Evolutionary conservation across 2,888 invertebrate genomes (phyloP).

Genomic region (Cylindroiulus punctatus): DNA sequence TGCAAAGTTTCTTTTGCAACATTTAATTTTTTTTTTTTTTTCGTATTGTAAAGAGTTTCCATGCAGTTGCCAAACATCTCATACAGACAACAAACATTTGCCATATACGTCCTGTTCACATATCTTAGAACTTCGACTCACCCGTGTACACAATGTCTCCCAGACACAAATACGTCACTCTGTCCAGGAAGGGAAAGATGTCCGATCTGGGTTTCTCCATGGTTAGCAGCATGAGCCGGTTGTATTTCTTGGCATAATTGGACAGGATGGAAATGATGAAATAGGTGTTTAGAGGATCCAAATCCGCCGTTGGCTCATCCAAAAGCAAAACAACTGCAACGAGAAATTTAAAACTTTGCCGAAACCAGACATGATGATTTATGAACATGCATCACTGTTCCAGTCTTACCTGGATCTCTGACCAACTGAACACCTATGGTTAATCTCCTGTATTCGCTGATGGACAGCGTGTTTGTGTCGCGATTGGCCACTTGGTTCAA

Average conservation of each 20-base stretch:
- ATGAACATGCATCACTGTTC: no score
- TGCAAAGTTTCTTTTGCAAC: no score
- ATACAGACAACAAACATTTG: no score
- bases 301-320: slow-evolving; percentile 93
- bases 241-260: slow-evolving; percentile 85
- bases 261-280: slow-evolving; percentile 93
- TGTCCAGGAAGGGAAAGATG: slow-evolving; percentile 93
- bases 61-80: no score
- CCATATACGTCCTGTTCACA: no score
- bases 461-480: slow-evolving; percentile 83
- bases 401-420: slow-evolving; percentile 84
- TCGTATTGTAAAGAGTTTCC: no score
- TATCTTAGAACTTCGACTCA: slow-evolving; percentile 52
- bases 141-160: slow-evolving; percentile 68
- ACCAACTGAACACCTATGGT: slow-evolving; percentile 92
- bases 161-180: slow-evolving; percentile 88
- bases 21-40: no score
- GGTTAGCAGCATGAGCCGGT: slow-evolving; percentile 87
- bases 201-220: slow-evolving; percentile 94
- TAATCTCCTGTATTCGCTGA: slow-evolving; percentile 88
- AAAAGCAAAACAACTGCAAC: slow-evolving; percentile 81
- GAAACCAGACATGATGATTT: no score
- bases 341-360: not conserved
- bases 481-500: slow-evolving; percentile 85
- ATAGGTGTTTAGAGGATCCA: slow-evolving; percentile 95